A percentile compares a stretch with the other conserved stretches of the same genome.
phyloP scores from a whole-genome alignment of 2,888 invertebrate genomes.

The Orthonevra nobilis region DNA sequence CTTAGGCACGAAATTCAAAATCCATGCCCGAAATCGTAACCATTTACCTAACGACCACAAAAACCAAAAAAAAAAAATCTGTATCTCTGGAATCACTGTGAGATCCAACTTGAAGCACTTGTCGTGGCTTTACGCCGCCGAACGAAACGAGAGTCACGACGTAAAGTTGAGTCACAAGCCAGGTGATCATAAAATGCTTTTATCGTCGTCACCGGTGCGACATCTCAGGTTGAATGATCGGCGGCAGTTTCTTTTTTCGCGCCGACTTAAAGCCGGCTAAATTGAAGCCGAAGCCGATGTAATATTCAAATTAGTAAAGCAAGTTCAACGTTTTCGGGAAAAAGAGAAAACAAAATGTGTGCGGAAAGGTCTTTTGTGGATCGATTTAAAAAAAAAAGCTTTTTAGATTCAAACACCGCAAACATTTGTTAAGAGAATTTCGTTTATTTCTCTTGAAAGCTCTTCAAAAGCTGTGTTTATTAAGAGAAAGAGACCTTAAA shows the following conservation, averaged over 20 bases:
- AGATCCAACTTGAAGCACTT: too few relatives aligned
- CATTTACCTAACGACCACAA: too few relatives aligned
- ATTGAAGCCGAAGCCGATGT: slow-evolving; percentile 13
- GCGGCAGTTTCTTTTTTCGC: slow-evolving; percentile 11
- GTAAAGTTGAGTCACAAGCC: neutral
- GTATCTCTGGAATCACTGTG: too few relatives aligned
- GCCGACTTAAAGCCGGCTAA: too few relatives aligned
- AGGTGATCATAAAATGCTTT: slow-evolving; percentile 6
- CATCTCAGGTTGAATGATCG: slow-evolving; percentile 56
- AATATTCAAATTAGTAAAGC: too few relatives aligned
- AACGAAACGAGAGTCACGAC: neutral
- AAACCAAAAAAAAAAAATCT: neutral
- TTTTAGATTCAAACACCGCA: too few relatives aligned
- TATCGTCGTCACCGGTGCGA: slow-evolving; percentile 14
- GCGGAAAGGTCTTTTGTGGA: neutral
- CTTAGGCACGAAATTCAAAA: slow-evolving; percentile 7
- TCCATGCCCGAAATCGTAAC: too few relatives aligned
- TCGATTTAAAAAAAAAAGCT: too few relatives aligned
- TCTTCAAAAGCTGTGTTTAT: neutral
- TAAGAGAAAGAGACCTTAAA: neutral
- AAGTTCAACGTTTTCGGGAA: too few relatives aligned
- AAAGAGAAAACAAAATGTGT: neutral
- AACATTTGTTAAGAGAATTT: neutral
- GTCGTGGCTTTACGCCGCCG: neutral
- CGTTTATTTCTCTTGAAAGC: neutral